Base-by-base conservation (phyloP, 2,113 vertebrate genomes). In the Oryzias woworae region DNA sequence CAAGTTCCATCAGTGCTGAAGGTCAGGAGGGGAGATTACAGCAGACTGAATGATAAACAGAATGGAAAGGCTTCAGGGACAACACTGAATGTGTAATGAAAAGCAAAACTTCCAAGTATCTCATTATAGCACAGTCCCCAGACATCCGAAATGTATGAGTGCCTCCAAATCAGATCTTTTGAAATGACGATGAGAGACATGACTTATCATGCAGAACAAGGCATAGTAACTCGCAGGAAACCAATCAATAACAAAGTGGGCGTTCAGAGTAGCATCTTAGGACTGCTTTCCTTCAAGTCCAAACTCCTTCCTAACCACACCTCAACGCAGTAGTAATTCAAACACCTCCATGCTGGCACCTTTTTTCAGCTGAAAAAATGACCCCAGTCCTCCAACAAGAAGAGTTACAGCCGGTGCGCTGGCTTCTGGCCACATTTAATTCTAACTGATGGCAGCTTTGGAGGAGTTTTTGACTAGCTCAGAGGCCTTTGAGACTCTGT, bases 201-300 rank as follows among this genome's bases (percentile, higher is more conserved):
- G 69, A 71, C 52, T 78, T 69, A 80, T 72, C 83, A 83, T 85
- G 87, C 85, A 83, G 28, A 76, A 84, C 49, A 49, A 24, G 58
- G 68, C 53, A 58, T 46, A 44, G 53, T 17, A 53, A 75, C 20
- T 56, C 1, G 51, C 4, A 66, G 53, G 73, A 56, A 58, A 24
- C 57, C 26, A 17, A 45, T 77, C 23, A 22, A 69, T 45, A 68
- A 65, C 68, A 46, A 57, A 46, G 50, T 13, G 53, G 55, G 31
- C n/a, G 63, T 50, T 2, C 23, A 65, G 62, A 71, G 69, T 71
- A 62, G 83, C 71, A 84, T 82, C 75, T 69, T 26, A 53, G 28
- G 20, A n/a, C 41, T 26, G 20, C 14, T 63, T 54, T 47, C 46
- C 28, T 49, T 14, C n/a, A 31, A n/a, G n/a, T 44, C 28, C 5